phyloP scores from a whole-genome alignment of 1,140 invertebrate species.

The Capitella teleta region DNA sequence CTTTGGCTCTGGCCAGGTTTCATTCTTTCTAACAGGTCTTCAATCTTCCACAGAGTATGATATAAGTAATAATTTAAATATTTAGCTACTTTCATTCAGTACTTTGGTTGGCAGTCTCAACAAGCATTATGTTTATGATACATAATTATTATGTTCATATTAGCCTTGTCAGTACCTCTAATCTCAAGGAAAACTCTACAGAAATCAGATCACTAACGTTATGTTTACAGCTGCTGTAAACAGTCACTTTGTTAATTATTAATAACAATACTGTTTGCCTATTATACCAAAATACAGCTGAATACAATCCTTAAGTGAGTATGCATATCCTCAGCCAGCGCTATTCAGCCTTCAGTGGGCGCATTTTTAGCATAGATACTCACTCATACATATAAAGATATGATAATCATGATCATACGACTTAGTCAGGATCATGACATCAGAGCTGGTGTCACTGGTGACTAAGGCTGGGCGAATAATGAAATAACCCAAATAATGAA shows the following conservation, averaged over 20 bases:
- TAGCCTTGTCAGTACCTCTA: too few species aligned
- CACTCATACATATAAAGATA: background rate
- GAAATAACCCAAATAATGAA: background rate
- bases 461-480: background rate
- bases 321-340: background rate
- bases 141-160: too few species aligned
- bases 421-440: background rate
- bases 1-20: background rate
- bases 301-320: background rate
- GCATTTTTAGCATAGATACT: too few species aligned
- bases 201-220: too few species aligned
- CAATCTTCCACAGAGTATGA: too few species aligned
- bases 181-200: too few species aligned
- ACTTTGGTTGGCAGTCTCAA: too few species aligned
- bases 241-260: background rate
- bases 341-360: background rate
- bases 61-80: conserved; percentile 3
- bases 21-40: background rate
- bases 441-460: background rate
- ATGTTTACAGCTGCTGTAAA: too few species aligned
- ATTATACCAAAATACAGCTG: background rate
- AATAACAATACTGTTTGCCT: background rate
- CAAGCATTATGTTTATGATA: too few species aligned
- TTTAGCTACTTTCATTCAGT: too few species aligned
- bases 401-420: background rate